Percentiles rank a stretch among this genome's conserved stretches.
phyloP scores from a whole-genome alignment of 2,888 invertebrate species.

The Lasioglossum leucozonium region DNA sequence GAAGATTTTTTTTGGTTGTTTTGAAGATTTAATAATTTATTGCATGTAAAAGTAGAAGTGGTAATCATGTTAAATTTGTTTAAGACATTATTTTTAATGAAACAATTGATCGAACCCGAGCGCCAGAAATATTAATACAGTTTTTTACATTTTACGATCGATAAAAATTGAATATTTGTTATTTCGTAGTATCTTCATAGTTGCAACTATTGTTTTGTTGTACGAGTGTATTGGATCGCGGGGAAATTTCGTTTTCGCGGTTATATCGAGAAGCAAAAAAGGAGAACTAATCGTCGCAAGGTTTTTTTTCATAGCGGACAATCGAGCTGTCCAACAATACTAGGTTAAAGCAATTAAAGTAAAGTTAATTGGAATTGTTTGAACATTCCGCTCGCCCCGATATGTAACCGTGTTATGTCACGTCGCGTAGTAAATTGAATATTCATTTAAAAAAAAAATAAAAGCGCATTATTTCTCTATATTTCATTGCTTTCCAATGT shows the following conservation, averaged over 20 bases:
- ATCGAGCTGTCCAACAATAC: background rate
- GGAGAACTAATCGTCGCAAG: background rate
- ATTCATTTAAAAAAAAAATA: background rate
- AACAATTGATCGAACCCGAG: too few species aligned
- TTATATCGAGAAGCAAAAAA: background rate
- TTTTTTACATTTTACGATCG: too few species aligned
- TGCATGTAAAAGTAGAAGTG: too few species aligned
- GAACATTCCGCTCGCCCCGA: conserved; percentile 7
- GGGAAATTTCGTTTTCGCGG: background rate
- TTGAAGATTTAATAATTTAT: too few species aligned
- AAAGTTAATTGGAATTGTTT: conserved; percentile 13
- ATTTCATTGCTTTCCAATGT: background rate
- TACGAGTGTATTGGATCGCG: background rate
- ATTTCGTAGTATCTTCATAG: background rate
- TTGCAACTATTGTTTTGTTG: background rate
- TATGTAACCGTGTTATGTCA: conserved; percentile 8
- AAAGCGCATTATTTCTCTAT: background rate
- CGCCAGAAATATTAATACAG: too few species aligned
- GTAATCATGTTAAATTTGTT: too few species aligned
- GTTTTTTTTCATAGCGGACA: background rate
- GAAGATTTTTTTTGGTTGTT: too few species aligned
- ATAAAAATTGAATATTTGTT: too few species aligned
- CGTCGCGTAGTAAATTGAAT: background rate
- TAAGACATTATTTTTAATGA: too few species aligned
- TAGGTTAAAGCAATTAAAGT: background rate